A percentile compares a stretch with the other conserved stretches of the same genome.
These are phyloP conservation scores for Nephila pilipes DNA, from an alignment of 1,140 invertebrate species.

Conservation along the genomic window DNA sequence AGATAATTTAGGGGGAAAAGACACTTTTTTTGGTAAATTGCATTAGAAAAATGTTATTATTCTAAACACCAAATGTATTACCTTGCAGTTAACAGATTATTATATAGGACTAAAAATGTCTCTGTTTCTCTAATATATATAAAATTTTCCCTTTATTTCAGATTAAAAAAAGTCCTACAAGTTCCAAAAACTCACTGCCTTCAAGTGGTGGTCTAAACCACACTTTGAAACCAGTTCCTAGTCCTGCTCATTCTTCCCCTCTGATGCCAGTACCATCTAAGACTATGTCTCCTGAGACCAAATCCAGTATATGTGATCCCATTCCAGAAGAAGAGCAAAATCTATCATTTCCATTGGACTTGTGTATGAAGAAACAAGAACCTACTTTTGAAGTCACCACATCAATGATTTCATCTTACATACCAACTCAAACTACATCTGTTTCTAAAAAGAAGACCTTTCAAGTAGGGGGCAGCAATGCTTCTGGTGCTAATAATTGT, in stretches of 20 bases:
- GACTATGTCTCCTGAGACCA: constrained; percentile 42
- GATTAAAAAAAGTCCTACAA: constrained; percentile 50
- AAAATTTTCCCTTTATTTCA: neutral
- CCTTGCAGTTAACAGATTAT: too few relatives aligned
- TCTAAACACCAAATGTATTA: too few relatives aligned
- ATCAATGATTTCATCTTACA: constrained; percentile 55
- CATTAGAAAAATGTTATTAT: too few relatives aligned
- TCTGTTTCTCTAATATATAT: too few relatives aligned
- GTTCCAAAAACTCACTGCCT: constrained; percentile 66
- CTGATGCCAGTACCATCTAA: constrained; percentile 59
- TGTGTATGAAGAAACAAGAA: constrained; percentile 76
- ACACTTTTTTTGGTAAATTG: too few relatives aligned
- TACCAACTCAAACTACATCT: constrained; percentile 37
- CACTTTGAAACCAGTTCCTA: constrained; percentile 74
- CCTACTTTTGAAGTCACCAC: constrained; percentile 69
- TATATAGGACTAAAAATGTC: too few relatives aligned
- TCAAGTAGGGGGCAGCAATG: constrained; percentile 29
- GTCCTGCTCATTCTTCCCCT: constrained; percentile 75
- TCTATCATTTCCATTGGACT: constrained; percentile 62
- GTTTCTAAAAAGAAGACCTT: constrained; percentile 37
- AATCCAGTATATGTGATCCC: constrained; percentile 39
- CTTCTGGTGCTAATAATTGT: constrained; percentile 46
- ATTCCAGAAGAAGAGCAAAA: constrained; percentile 61
- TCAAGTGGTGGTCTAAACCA: constrained; percentile 48
- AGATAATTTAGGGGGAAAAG: too few relatives aligned